Conservation (phyloP, 2,797 vertebrate genomes). For the Heteromormyrus szaboi region DNA sequence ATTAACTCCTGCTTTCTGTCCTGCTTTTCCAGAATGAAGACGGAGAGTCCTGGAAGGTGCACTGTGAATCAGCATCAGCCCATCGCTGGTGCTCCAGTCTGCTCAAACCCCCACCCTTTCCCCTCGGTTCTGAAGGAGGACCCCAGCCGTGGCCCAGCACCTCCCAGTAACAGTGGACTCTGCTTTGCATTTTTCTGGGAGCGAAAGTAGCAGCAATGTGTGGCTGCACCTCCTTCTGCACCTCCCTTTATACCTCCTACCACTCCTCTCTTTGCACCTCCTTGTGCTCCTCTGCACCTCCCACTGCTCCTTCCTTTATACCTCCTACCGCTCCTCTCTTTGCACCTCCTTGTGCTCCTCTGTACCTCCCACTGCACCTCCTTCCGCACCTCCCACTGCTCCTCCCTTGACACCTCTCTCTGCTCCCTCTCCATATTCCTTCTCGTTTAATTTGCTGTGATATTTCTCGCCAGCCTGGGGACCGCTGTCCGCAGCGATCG, state of each 20-base stretch:
- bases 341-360: not conserved
- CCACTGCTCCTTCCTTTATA: not conserved
- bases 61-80: not conserved
- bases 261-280: not conserved
- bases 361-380: not conserved
- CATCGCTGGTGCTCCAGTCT: not conserved
- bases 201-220: not conserved
- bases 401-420: not conserved
- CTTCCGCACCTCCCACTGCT: not conserved
- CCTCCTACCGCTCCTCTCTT: not conserved
- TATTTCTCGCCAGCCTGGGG: not conserved
- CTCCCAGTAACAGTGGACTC: not conserved
- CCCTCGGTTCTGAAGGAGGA: not conserved
- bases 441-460: not conserved
- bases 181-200: not conserved
- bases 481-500: not conserved
- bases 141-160: not conserved
- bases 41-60: not conserved
- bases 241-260: not conserved
- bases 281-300: not conserved
- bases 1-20: not conserved
- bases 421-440: not conserved
- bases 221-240: not conserved
- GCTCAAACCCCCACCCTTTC: not conserved
- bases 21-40: constrained; percentile 6